Evolutionary conservation across 2,113 vertebrate genomes (phyloP), one percentile per base, ranked within the genome.

Genomic region (Xerus inauris): DNA sequence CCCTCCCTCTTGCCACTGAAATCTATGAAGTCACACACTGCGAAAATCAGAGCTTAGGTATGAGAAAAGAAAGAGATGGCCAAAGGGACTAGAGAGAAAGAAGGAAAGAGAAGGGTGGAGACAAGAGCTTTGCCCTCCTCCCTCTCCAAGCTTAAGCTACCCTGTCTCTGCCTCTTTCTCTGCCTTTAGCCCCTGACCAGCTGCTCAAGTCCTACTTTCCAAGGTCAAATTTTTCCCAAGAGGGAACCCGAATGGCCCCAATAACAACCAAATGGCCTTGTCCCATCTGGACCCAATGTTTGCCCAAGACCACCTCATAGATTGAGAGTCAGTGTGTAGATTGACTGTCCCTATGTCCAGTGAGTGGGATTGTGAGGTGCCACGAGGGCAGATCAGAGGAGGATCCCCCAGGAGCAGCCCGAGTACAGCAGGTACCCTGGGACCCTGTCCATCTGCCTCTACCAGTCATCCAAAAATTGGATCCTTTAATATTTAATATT

Each of bases 401-500:
- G 71, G 22, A 40, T 8, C 32, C 32, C 65, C 32, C 6, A 42
- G 42, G 42, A 64, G 20, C 42, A 80, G 20, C 13, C 30, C 13
- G 24, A 32, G 12, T 16, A 24, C 0, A 11, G 54, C 81, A 64
- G 38, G 1, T 8, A 0, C 26, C 64, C 84, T 86, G 62, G 13
- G 69, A 32, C 0, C 0, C 20, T 17, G 28, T 42, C 64, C 19
- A 10, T 72, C 38, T 13, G 62, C 57, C 40, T n/a, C 40, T 5
- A 26, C 28, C 73, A 72, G 62, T 30, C 47, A 38, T 67, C 89
- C 49, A 14, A 38, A 91, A 45, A 81, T 14, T 72, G n/a, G 51
- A 89, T 87, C 90, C 64, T 75, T 87, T 92, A 83, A 42, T 95
- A 90, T 90, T 84, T 87, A 87, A 94, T 90, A 91, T 51, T 14